Evolutionary conservation across 2,797 vertebrate species (phyloP), one percentile per base, ranked within the genome.

Genomic region (Allobates femoralis): DNA sequence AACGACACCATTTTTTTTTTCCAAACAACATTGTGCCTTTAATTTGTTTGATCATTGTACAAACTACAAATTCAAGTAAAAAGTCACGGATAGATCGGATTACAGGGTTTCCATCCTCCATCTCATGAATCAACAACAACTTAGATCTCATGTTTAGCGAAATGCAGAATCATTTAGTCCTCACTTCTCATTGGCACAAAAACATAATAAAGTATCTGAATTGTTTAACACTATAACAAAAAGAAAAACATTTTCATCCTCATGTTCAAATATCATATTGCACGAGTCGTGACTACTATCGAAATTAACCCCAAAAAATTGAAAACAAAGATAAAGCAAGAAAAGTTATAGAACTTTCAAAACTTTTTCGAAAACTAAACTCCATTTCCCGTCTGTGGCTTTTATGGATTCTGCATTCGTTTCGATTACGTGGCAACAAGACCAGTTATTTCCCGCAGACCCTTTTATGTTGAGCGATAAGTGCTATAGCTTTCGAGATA

Each of bases 11-110:
- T 10, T 77, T 69, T 69, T 64, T n/a, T 58, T 66, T 66, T 0
- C 81, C 56, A 73, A 89, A 88, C 30, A 66, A 87, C 88, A 87
- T 83, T 51, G 86, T 66, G 21, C 5, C 51, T 1, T 81, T 53
- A 41, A 75, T 55, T 69, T 21, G n/a, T 28, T 85, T 5, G 12
- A 84, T 79, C 88, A 84, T 80, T 3, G 28, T 85, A 2, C 69
- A 87, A 89, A 34, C 62, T 46, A 77, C 16, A 64, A 12, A 86
- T 71, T 0, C 74, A 87, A 75, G 81, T 87, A 73, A 84, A 50
- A 75, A 66, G n/a, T 34, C 79, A 90, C 79, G 41, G 58, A 56
- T 84, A 23, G 66, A 66, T 73, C 32, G 79, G 30, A 83, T 10
- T 85, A 76, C 19, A 89, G 3, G 0, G 80, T 84, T 83, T 88